Evolutionary conservation across 2,888 invertebrate genomes (phyloP), one percentile per base, ranked within the genome.

Genomic region (Platycheirus albimanus): DNA sequence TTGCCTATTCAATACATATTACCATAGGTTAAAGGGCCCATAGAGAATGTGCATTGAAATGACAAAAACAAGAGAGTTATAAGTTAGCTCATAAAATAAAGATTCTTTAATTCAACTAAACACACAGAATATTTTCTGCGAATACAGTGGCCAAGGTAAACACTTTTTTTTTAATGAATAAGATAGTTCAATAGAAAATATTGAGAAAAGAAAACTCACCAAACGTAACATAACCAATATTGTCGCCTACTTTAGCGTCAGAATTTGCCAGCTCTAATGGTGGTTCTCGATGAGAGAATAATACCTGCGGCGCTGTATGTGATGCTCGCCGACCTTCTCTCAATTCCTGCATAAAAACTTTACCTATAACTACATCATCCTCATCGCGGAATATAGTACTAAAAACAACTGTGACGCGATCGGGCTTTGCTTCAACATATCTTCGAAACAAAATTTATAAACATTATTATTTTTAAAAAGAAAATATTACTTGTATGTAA

Each of bases 161-260:
- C n/a, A n/a, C n/a, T n/a, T n/a, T n/a, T n/a, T n/a, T n/a, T n/a
- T n/a, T n/a, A n/a, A n/a, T n/a, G n/a, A n/a, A n/a, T n/a, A n/a
- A n/a, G n/a, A n/a, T n/a, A n/a, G n/a, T n/a, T n/a, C n/a, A n/a
- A n/a, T n/a, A n/a, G n/a, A n/a, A n/a, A n/a, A n/a, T n/a, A n/a
- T n/a, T n/a, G n/a, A n/a, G n/a, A n/a, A n/a, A n/a, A n/a, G n/a
- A n/a, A n/a, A n/a, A 91, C 93, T 92, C 91, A 97, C 97, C 97
- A 92, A 99, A 99, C 85, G 99, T 99, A 89, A 99, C 98, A 92
- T 99, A 99, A 91, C 99, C 99, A 91, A 99, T 98, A 92, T 99
- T 98, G 89, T 99, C 98, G 80, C 98, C 98, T 85, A 96, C 95
- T 90, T 94, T 94, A 71, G 99, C 99, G 89, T 97, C 96, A 10